A percentile compares a stretch with the other conserved stretches of the same genome.
phyloP scores from a whole-genome alignment of 2,888 invertebrate species.

The Hydropsyche betteni region DNA sequence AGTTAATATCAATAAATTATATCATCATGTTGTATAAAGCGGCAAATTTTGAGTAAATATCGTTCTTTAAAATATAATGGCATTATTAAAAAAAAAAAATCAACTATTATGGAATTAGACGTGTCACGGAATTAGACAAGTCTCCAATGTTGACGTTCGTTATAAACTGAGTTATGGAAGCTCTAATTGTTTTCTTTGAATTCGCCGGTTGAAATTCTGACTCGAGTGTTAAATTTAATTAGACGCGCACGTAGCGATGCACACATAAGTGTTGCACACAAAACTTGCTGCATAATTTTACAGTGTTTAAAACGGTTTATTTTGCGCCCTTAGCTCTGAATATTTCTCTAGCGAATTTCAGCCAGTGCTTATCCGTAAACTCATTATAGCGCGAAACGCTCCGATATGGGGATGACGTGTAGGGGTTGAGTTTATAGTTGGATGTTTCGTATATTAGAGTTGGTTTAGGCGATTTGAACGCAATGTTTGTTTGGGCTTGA shows the following conservation, averaged over 20 bases:
- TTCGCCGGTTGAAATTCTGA: not conserved
- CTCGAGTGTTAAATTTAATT: not conserved
- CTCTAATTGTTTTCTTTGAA: constrained; percentile 10
- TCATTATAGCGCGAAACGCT: constrained; percentile 1
- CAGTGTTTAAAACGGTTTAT: constrained; percentile 6
- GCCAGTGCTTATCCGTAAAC: not conserved
- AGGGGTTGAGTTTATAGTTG: not conserved
- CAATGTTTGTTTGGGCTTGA: too few relatives aligned
- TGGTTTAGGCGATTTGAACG: too few relatives aligned
- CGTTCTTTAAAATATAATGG: too few relatives aligned
- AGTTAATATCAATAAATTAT: too few relatives aligned
- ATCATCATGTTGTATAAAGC: too few relatives aligned
- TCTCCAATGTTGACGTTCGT: too few relatives aligned
- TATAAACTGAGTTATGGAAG: not conserved
- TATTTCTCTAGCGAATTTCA: too few relatives aligned
- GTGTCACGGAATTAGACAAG: too few relatives aligned
- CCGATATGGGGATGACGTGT: not conserved
- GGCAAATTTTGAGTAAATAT: too few relatives aligned
- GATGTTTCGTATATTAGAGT: too few relatives aligned
- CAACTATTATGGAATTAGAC: too few relatives aligned
- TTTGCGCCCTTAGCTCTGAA: not conserved
- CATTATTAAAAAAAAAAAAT: too few relatives aligned
- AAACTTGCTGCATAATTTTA: constrained; percentile 14
- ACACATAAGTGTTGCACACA: not conserved
- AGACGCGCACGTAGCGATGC: not conserved